phyloP scores from a whole-genome alignment of 1,140 invertebrate species.

The Halesus radiatus region DNA sequence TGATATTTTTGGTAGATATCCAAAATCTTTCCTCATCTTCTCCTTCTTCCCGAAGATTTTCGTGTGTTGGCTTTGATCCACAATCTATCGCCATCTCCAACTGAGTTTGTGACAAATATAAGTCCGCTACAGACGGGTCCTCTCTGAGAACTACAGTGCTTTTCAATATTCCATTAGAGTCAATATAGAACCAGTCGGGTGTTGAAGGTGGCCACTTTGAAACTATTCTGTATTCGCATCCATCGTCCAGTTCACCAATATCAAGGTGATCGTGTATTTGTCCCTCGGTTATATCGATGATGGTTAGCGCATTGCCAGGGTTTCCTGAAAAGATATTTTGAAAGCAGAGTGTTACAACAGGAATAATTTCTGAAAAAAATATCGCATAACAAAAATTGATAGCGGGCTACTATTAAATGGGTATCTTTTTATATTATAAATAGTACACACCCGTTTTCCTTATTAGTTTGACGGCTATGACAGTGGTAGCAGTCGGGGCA shows the following conservation, averaged over 20 bases:
- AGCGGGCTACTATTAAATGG: background rate
- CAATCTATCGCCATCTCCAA: conserved; percentile 60
- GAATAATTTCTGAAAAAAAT: too few species aligned
- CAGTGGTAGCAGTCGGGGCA: background rate
- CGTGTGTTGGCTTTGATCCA: background rate
- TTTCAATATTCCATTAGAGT: conserved; percentile 12
- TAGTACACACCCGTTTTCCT: background rate
- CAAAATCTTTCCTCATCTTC: conserved; percentile 57
- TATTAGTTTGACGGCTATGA: background rate
- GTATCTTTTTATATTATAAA: background rate
- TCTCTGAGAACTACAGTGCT: conserved; percentile 64
- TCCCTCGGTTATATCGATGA: conserved; percentile 64
- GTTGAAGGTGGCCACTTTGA: conserved; percentile 57
- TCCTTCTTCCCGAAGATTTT: background rate
- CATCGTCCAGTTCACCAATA: conserved; percentile 56
- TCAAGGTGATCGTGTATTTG: conserved; percentile 61
- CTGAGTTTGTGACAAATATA: conserved; percentile 67
- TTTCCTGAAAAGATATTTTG: background rate
- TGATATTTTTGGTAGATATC: conserved; percentile 63
- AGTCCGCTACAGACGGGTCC: conserved; percentile 65
- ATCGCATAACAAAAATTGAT: background rate
- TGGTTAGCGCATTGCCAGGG: conserved; percentile 61
- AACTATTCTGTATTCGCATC: conserved; percentile 25
- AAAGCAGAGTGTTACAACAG: background rate
- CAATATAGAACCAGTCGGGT: conserved; percentile 24